A percentile compares a stretch with the other conserved stretches of the same genome.
These are phyloP conservation scores for Falco biarmicus DNA, from an alignment of 2,797 vertebrate species.

Conservation along the genomic window DNA sequence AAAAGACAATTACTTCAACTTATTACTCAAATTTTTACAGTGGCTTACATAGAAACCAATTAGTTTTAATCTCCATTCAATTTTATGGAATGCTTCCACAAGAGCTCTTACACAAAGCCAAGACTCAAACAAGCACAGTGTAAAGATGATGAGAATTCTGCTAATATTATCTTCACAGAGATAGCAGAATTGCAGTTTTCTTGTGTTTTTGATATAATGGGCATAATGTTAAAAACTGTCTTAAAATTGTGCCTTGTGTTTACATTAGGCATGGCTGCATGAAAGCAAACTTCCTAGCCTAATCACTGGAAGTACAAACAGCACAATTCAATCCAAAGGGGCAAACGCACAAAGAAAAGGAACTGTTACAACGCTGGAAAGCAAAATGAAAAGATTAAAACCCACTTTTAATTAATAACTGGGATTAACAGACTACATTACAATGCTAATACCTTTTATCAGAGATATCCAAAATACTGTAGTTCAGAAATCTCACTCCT, in stretches of 20 bases:
- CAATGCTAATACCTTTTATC: background rate
- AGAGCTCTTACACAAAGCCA: background rate
- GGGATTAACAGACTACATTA: background rate
- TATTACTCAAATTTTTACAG: background rate
- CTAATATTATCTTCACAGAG: background rate
- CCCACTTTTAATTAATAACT: background rate
- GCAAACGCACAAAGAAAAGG: background rate
- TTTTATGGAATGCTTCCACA: conserved; percentile 4
- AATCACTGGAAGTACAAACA: background rate
- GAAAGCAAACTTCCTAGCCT: background rate
- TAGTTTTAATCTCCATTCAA: conserved; percentile 11
- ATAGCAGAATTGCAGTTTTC: background rate
- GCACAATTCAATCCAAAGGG: background rate
- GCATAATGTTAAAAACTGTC: background rate
- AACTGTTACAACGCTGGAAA: background rate
- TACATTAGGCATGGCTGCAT: background rate
- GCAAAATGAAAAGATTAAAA: background rate
- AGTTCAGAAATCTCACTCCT: background rate
- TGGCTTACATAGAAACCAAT: conserved; percentile 1
- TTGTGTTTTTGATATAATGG: background rate
- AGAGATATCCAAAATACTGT: background rate
- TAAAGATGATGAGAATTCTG: background rate
- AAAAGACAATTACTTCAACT: background rate
- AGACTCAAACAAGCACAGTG: background rate
- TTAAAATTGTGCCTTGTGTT: background rate